Base-by-base conservation (phyloP, 2,888 invertebrate species). In the Glaucopsyche alexis region DNA sequence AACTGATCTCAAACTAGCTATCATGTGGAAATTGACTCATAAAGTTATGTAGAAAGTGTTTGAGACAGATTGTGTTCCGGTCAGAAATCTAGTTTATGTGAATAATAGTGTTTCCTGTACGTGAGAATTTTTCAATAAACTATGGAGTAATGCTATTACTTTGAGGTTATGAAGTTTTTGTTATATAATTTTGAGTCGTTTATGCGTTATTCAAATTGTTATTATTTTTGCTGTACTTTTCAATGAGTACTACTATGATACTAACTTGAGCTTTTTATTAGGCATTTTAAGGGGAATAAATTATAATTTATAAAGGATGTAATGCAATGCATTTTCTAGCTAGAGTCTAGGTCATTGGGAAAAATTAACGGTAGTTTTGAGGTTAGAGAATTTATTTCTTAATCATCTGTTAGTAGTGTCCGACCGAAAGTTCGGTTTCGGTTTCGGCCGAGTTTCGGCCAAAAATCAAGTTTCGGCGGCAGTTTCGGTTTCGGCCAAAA, bases 41-140 rank as follows among this genome's bases (percentile, higher is more conserved):
- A 66, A 5, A 66, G 66, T 66, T 66, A 42, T 66, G 66, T 66
- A 66, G 66, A 66, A 66, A 66, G 66, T 42, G 40, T 66, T 42
- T 16, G 42, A 66, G 42, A 42, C 66, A 66, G 19, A 67, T 67
- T 45, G 42, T 67, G 9, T 67, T 67, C 16, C 45, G 69, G 69
- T 69, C 69, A 69, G 19, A 69, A 47, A 47, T 29, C 69, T 69
- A 69, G 69, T 69, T 69, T 49, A 69, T 13, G 69, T 13, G 49
- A 29, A 47, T 47, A 69, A 69, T 47, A 47, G 47, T 60, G 60
- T 47, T 49, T 47, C 47, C 19, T 69, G 69, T 60, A 29, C 47
- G 69, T 47, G 69, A 19, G 69, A 69, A 47, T 14, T 69, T 69
- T 69, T 40, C 45, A 69, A 69, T 69, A 29, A 47, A 69, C 29